Conservation (phyloP, 2,797 vertebrate genomes). For the Spheniscus humboldti region DNA sequence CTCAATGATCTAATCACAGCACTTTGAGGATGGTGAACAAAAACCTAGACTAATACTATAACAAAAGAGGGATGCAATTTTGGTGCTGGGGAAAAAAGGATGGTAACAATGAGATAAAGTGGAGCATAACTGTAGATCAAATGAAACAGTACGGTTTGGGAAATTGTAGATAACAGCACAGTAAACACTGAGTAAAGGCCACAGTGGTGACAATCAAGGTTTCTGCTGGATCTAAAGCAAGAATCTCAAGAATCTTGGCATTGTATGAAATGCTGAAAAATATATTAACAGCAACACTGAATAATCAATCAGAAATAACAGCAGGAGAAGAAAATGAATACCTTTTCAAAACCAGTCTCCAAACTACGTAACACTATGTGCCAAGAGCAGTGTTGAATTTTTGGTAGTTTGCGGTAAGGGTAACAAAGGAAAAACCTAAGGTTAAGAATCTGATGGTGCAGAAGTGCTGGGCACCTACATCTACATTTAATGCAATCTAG, state of each 20-base stretch:
- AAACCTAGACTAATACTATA: neutral
- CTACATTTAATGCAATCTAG: neutral
- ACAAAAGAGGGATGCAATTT: neutral
- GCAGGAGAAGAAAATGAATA: neutral
- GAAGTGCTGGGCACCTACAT: neutral
- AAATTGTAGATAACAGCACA: neutral
- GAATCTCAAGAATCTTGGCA: neutral
- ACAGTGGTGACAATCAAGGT: conserved; percentile 28
- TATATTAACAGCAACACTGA: neutral
- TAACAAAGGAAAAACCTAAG: neutral
- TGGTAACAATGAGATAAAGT: neutral
- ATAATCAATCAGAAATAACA: neutral
- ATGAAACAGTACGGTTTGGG: neutral
- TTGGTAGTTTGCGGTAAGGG: neutral
- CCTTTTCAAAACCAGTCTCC: neutral
- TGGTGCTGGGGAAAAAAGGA: neutral
- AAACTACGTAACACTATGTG: neutral
- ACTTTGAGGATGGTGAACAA: neutral
- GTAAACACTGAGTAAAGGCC: conserved; percentile 26
- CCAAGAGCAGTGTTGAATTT: neutral
- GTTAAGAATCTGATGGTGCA: neutral
- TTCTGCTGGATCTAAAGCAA: conserved; percentile 9
- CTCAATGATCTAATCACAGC: neutral
- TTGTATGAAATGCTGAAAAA: neutral
- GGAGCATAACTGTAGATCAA: neutral